Percentiles rank a stretch among this genome's conserved stretches.
Evolutionary conservation across 2,888 invertebrate genomes (phyloP).

Genomic region (Cosmorhoe ocellata): DNA sequence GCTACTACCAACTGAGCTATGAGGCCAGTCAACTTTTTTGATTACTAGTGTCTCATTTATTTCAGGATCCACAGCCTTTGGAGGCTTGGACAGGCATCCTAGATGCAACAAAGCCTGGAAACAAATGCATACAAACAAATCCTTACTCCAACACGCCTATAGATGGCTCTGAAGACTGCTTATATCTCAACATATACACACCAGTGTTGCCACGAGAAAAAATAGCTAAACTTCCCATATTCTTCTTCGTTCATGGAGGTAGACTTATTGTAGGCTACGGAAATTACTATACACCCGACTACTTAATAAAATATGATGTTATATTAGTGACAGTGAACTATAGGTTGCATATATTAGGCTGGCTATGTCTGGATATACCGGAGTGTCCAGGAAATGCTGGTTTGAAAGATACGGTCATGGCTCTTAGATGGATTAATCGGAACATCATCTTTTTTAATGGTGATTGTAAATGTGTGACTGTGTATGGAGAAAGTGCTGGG

Average conservation of each 20-base stretch:
- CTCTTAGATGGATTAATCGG: conserved; percentile 63
- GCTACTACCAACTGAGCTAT: too few species aligned
- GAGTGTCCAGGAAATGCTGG: conserved; percentile 71
- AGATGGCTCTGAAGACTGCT: conserved; percentile 85
- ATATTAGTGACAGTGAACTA: conserved; percentile 69
- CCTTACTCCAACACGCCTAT: conserved; percentile 60
- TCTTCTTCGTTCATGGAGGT: conserved; percentile 83
- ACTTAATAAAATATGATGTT: conserved; percentile 58
- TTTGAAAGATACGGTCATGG: conserved; percentile 63
- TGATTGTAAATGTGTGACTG: conserved; percentile 57
- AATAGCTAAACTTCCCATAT: conserved; percentile 65
- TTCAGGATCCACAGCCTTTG: conserved; percentile 62
- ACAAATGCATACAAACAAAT: conserved; percentile 70
- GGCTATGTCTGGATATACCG: conserved; percentile 59
- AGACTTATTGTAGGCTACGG: conserved; percentile 79
- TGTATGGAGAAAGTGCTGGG: conserved; percentile 71
- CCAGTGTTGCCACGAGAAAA: conserved; percentile 74
- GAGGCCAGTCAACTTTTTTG: too few species aligned
- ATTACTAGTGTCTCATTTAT: too few species aligned
- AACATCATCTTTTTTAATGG: conserved; percentile 67
- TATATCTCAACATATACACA: conserved; percentile 86
- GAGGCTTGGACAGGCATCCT: conserved; percentile 57
- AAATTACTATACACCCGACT: conserved; percentile 70
- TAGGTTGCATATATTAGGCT: conserved; percentile 64
- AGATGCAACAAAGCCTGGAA: conserved; percentile 68